Percentiles rank a stretch among this genome's conserved stretches.
These are phyloP conservation scores for Enoplosus armatus DNA, from an alignment of 2,797 vertebrate species.

Conservation along the genomic window DNA sequence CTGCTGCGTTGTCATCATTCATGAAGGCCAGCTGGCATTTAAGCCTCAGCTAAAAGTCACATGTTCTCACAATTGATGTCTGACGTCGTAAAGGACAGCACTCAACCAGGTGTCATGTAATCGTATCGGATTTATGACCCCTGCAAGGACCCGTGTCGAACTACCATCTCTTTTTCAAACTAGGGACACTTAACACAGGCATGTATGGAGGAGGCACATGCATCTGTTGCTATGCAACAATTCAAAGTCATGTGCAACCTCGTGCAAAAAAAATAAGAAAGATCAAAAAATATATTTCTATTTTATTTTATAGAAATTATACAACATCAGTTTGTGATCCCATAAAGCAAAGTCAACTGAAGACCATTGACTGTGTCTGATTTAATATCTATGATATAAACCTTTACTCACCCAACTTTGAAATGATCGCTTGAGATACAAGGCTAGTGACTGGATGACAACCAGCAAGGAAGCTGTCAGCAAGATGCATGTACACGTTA, in stretches of 20 bases:
- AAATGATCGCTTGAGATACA: no score
- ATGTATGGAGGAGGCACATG: neutral
- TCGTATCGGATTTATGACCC: constrained; percentile 14
- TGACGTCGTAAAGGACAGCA: constrained; percentile 16
- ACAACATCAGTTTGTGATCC: no score
- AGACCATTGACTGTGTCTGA: no score
- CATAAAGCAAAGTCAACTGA: no score
- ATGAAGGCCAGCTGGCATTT: constrained; percentile 45
- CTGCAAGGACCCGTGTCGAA: constrained; percentile 2
- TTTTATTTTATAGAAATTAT: neutral
- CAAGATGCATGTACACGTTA: constrained; percentile 28
- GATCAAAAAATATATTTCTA: neutral
- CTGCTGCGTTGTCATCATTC: constrained; percentile 26
- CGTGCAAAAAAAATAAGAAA: neutral
- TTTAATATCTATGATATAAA: no score
- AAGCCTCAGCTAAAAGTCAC: constrained; percentile 25
- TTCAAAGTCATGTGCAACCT: neutral
- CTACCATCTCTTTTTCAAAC: neutral
- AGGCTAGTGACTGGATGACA: no score
- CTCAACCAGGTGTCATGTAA: constrained; percentile 8
- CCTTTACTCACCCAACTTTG: no score
- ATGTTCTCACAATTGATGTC: constrained; percentile 10
- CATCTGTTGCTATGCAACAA: constrained; percentile 41
- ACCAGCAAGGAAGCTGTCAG: constrained; percentile 45
- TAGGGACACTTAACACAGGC: neutral